A percentile compares a stretch with the other conserved stretches of the same genome.
Evolutionary conservation across 2,113 vertebrate genomes (phyloP).

Genomic region (Etia nguti): DNA sequence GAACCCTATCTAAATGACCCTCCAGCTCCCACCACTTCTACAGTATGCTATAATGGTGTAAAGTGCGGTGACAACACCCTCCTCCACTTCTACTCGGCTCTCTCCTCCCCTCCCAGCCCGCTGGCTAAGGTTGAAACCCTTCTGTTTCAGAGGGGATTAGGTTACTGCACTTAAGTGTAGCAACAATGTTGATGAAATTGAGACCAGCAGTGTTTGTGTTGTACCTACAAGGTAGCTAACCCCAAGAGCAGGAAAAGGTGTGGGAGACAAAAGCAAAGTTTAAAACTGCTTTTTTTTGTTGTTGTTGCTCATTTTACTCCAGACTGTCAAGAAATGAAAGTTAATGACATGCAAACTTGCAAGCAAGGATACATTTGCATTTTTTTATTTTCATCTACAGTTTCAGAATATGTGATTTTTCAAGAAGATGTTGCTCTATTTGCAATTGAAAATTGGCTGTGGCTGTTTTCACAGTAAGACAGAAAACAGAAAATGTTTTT

Average conservation of each 20-base stretch:
- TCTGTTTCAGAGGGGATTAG: constrained; percentile 64
- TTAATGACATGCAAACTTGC: background rate
- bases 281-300: background rate
- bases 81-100: constrained; percentile 32
- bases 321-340: background rate
- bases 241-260: constrained; percentile 21
- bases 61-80: constrained; percentile 57
- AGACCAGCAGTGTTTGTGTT: constrained; percentile 72
- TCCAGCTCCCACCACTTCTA: constrained; percentile 59
- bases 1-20: constrained; percentile 71
- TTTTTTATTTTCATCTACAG: background rate
- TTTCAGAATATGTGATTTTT: background rate
- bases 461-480: background rate
- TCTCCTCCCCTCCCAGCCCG: constrained; percentile 53
- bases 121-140: constrained; percentile 67
- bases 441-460: background rate
- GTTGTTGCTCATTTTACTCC: background rate
- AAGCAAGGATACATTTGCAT: constrained; percentile 10
- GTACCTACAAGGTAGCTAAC: constrained; percentile 66
- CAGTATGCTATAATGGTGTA: constrained; percentile 57
- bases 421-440: background rate
- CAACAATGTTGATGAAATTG: constrained; percentile 72
- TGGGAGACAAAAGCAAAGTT: constrained; percentile 2
- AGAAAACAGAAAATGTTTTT: background rate
- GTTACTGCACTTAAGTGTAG: constrained; percentile 75